Percentiles rank a stretch among this genome's conserved stretches.
These are phyloP conservation scores for Rallus crepitans DNA, from an alignment of 2,797 vertebrate species.

Conservation along the genomic window DNA sequence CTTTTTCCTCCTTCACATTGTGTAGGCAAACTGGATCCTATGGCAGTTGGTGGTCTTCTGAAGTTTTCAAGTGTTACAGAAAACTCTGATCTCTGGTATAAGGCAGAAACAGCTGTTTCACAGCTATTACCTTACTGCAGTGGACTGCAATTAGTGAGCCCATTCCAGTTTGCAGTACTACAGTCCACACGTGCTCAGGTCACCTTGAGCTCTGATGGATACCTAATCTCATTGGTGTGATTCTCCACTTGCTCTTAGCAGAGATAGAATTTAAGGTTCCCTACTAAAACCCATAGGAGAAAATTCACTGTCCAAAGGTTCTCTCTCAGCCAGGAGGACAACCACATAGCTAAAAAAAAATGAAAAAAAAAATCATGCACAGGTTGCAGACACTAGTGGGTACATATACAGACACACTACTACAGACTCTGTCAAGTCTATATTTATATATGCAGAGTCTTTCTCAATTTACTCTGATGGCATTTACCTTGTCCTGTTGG, in stretches of 20 bases:
- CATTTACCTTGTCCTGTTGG: neutral
- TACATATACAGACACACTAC: rapidly evolving
- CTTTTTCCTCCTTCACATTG: neutral
- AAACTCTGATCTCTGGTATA: neutral
- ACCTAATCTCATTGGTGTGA: rapidly evolving
- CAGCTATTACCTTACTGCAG: neutral
- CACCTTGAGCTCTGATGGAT: neutral
- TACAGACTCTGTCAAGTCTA: neutral
- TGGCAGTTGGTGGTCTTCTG: neutral
- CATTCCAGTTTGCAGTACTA: neutral
- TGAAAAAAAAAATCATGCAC: neutral
- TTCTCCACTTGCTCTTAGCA: neutral
- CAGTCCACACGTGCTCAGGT: neutral
- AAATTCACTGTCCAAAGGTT: neutral
- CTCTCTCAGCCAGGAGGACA: neutral
- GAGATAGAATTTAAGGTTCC: neutral
- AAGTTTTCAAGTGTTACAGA: neutral
- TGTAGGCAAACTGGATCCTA: neutral
- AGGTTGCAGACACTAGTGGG: neutral
- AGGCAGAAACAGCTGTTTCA: neutral
- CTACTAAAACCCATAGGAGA: neutral
- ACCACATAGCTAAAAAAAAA: neutral
- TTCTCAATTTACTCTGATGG: neutral
- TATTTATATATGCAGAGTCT: neutral
- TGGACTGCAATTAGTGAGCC: neutral